phyloP scores from a whole-genome alignment of 2,113 vertebrate genomes.

The Hyaena hyaena region DNA sequence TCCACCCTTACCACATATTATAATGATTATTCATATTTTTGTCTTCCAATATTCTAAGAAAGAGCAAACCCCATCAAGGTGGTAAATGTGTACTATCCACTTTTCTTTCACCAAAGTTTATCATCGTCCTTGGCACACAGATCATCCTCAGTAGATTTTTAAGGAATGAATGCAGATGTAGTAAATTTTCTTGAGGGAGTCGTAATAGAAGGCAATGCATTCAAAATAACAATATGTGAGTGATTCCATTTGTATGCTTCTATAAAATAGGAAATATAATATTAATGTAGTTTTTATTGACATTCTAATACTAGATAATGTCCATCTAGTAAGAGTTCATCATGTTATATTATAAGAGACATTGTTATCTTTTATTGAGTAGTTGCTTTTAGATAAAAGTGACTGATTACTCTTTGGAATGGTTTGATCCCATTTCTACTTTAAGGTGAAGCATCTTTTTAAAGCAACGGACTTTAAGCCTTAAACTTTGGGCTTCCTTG shows the following conservation, averaged over 20 bases:
- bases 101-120: not conserved
- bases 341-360: not conserved
- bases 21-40: not conserved
- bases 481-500: not conserved
- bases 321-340: constrained; percentile 35
- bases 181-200: not conserved
- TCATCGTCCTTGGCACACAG: not conserved
- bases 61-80: not conserved
- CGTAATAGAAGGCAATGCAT: not conserved
- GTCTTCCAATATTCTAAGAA: not conserved
- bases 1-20: not conserved
- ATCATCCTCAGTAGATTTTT: not conserved
- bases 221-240: not conserved
- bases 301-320: not conserved
- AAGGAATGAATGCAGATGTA: not conserved
- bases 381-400: not conserved
- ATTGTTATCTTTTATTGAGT: not conserved
- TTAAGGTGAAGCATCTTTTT: constrained; percentile 1
- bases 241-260: not conserved
- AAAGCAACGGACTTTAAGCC: not conserved
- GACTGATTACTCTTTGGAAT: not conserved
- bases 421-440: not conserved
- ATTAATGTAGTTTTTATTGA: not conserved
- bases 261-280: not conserved
- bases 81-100: not conserved